Base-by-base conservation (phyloP, 2,797 vertebrate species). In the Choloepus didactylus region DNA sequence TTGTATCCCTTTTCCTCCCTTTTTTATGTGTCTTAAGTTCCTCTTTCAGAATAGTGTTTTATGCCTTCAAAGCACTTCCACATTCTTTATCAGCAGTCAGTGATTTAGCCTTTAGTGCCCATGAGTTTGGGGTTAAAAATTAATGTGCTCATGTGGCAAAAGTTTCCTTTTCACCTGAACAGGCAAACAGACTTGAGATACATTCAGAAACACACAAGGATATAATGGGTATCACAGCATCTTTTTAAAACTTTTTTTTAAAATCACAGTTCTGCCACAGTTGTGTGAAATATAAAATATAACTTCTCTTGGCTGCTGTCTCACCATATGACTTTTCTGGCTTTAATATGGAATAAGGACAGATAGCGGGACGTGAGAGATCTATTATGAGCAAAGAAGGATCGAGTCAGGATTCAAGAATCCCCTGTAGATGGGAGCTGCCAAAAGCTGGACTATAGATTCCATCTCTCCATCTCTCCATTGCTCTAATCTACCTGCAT, bases 51-150 rank as follows among this genome's bases (percentile, higher is more conserved):
- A 46, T 12, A 35, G 41, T 56, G 27, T 38, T 64, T n/a, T 73
- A 73, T 62, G 27, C 25, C 84, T 94, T 82, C 25, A 73, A 29
- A 66, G 31, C n/a, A 38, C 38, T 89, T 67, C 46, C 9, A 49
- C 27, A 41, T 89, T 73, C 14, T 44, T 80, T 80, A 83, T 54
- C 64, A 64, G 7, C 84, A 59, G 31, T 59, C 35, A 19, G 19
- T 75, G 38, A 90, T 59, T 72, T 86, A 15, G 6, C 64, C 60
- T 81, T 75, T 35, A 85, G 51, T 44, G 69, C 56, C 75, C 54
- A 19, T n/a, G 38, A 89, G 49, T 83, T 93, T 27, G 15, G 29
- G 49, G 41, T 73, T 93, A 92, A 95, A 95, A 70, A 93, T 84
- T 49, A 93, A 69, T 21, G n/a, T 44, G 66, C 59, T 79, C 84